A percentile compares a stretch with the other conserved stretches of the same genome.
These are phyloP conservation scores for Drosophila ironensis DNA, from an alignment of 1,140 invertebrate genomes.

Conservation along the genomic window DNA sequence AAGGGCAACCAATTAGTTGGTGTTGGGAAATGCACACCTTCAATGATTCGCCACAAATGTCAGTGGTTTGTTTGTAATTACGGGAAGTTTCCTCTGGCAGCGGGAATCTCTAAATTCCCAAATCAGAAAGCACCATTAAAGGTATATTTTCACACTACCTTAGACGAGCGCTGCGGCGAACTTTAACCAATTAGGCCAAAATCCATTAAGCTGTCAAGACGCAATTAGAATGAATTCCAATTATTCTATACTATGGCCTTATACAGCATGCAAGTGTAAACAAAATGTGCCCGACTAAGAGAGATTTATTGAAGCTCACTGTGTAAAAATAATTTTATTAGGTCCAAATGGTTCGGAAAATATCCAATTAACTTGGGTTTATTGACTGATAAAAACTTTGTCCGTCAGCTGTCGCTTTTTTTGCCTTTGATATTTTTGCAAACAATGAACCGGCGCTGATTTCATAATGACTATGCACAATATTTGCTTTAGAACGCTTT, in stretches of 20 bases:
- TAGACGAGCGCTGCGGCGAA: background rate
- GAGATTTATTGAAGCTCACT: conserved; percentile 20
- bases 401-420: conserved; percentile 18
- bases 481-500: conserved; percentile 5
- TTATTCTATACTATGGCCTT: conserved; percentile 1
- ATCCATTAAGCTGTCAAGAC: conserved; percentile 30
- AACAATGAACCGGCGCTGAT: conserved; percentile 32
- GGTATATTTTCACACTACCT: no score
- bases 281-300: background rate
- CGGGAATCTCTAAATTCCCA: no score
- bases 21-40: no score
- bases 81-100: no score
- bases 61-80: no score
- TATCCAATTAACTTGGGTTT: conserved; percentile 1
- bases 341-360: background rate
- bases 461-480: conserved; percentile 22
- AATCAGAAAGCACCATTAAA: no score
- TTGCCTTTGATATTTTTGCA: conserved; percentile 32
- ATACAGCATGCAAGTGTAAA: background rate
- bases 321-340: background rate
- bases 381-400: conserved; percentile 36
- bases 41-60: no score
- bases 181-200: background rate
- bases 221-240: conserved; percentile 31
- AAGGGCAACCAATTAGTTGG: no score